phyloP scores from a whole-genome alignment of 2,113 vertebrate species.

The Tenebrosternarchus preto region DNA sequence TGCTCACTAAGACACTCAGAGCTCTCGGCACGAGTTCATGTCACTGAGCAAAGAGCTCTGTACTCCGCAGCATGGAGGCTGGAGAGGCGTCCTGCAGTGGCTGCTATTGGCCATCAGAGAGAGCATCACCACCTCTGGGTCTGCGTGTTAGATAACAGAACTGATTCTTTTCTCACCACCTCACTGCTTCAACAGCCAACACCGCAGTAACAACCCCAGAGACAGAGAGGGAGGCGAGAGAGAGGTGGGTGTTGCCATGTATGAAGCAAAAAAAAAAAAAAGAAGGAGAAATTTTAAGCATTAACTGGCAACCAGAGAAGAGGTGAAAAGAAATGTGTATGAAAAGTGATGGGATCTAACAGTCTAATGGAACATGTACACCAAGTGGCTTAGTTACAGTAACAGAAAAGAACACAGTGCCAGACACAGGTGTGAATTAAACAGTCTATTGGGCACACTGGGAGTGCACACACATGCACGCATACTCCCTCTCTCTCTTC shows the following conservation, averaged over 20 bases:
- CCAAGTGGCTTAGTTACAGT: not conserved
- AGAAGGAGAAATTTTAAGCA: not conserved
- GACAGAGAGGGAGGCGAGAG: not conserved
- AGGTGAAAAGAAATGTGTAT: not conserved
- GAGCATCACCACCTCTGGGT: not conserved
- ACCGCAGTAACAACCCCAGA: constrained; percentile 5
- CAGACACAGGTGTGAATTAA: constrained; percentile 23
- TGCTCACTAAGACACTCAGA: not conserved
- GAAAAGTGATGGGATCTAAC: not conserved
- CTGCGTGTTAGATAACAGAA: not conserved
- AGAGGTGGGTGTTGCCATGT: not conserved
- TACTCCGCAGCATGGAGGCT: not conserved
- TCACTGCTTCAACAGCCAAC: constrained; percentile 9
- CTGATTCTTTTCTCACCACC: not conserved
- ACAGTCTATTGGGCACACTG: constrained; percentile 26
- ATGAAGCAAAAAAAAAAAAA: not conserved
- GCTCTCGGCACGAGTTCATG: not conserved
- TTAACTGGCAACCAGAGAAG: too few relatives aligned
- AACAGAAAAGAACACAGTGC: constrained; percentile 13
- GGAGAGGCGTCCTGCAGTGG: not conserved
- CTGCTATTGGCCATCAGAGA: not conserved
- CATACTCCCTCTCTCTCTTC: not conserved
- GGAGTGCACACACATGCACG: constrained; percentile 15
- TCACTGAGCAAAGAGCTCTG: not conserved
- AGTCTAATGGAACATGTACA: not conserved